Evolutionary conservation across 2,797 vertebrate genomes (phyloP).

Genomic region (Lepilemur ruficaudatus): DNA sequence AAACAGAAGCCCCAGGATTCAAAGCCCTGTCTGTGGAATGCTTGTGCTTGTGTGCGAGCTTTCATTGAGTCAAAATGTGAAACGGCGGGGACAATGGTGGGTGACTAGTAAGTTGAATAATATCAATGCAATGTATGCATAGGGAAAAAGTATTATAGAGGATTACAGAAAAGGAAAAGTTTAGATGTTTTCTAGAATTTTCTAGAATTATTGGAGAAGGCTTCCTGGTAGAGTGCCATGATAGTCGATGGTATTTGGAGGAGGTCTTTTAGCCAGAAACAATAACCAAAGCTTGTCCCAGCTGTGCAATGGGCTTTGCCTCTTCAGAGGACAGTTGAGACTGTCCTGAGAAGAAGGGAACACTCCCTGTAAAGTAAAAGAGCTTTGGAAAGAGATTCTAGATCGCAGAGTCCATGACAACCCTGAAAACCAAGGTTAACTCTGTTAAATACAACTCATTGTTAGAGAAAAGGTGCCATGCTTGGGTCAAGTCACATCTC

Average conservation of each 20-base stretch:
- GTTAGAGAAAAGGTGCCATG: background rate
- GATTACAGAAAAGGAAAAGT: background rate
- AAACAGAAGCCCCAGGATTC: background rate
- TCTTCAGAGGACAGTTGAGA: background rate
- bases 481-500: background rate
- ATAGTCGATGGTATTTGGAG: background rate
- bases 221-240: background rate
- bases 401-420: background rate
- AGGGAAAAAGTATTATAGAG: background rate
- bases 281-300: background rate
- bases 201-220: background rate
- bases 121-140: background rate
- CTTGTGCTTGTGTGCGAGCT: background rate
- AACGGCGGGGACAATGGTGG: fast-evolving
- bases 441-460: background rate
- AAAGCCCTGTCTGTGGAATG: background rate
- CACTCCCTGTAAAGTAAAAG: background rate
- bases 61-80: background rate
- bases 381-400: background rate
- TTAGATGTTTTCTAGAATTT: background rate
- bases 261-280: background rate
- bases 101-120: background rate
- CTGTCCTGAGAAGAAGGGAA: background rate
- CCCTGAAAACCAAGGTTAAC: background rate
- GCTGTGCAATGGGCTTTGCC: background rate